Base-by-base conservation (phyloP, 2,797 vertebrate genomes). In the Cyprinella venusta region DNA sequence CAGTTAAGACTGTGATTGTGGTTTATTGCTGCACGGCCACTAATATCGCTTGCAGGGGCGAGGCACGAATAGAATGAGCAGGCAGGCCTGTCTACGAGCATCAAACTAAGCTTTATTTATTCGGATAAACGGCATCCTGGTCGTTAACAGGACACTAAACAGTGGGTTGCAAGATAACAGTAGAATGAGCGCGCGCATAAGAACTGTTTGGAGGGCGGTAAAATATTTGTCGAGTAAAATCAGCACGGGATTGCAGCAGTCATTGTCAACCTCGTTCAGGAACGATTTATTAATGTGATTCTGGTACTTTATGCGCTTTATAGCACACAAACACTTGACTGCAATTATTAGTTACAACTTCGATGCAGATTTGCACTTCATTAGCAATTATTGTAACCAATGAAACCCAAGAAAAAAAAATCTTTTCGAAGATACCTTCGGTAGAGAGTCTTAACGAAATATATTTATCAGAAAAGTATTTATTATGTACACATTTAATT, bases 1-100 rank as follows among this genome's bases (percentile, higher is more conserved):
- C 90, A 93, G 94, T 94, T 93, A 95, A 94, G 93, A 91, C 94
- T 92, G 93, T 94, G 93, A 95, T 96, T 94, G 94, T 94, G 93
- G 94, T 97, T 98, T 96, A 96, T 94, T 94, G 92, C 89, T 80
- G 88, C 92, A 90, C 91, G 91, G 91, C 93, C 89, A 90, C 90
- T 92, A 91, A 91, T 90, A 90, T 88, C 87, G 91, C 94, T 89
- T 90, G 88, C 91, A 91, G 89, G 90, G 90, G 90, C 90, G 87
- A 87, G 74, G 90, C 81, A 88, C 79, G 82, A 80, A 84, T 84
- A 86, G 84, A 52, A 82, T 64, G 71, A 84, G 81, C 80, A 64
- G 85, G n/a, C 64, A 64, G 85, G n/a, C 64, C 74, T 80, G 87
- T 88, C 88, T 78, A 79, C 81, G 56, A 16, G 81, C 71, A 75